phyloP scores from a whole-genome alignment of 2,113 vertebrate genomes.

The Sylvia atricapilla region DNA sequence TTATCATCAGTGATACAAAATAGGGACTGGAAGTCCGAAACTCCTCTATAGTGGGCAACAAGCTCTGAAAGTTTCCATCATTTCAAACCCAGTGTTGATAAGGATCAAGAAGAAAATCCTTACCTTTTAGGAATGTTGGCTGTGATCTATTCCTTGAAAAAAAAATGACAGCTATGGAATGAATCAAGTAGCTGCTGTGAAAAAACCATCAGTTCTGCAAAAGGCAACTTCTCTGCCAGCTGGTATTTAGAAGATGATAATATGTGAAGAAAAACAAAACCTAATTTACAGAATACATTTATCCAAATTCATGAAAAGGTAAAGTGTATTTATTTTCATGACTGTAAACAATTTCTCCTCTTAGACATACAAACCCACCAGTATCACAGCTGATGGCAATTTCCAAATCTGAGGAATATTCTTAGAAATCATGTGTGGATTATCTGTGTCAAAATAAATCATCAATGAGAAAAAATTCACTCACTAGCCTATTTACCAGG shows the following conservation, averaged over 20 bases:
- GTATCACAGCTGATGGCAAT: background rate
- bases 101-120: background rate
- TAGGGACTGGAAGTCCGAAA: background rate
- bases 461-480: background rate
- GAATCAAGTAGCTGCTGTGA: background rate
- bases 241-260: constrained; percentile 16
- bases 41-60: background rate
- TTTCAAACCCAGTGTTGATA: background rate
- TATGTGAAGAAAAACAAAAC: background rate
- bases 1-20: background rate
- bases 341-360: background rate
- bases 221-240: constrained; percentile 7
- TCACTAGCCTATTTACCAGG: background rate
- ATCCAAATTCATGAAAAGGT: background rate
- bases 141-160: constrained; percentile 16
- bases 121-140: background rate
- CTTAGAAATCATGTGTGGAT: background rate
- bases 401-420: background rate
- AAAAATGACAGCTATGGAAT: constrained; percentile 25
- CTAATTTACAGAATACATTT: background rate
- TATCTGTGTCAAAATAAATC: background rate
- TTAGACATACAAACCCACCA: background rate
- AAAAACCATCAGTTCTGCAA: constrained; percentile 39
- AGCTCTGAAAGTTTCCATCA: background rate
- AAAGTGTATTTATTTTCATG: background rate